Base-by-base conservation (phyloP, 2,797 vertebrate species). In the Cyprinodon diabolis region DNA sequence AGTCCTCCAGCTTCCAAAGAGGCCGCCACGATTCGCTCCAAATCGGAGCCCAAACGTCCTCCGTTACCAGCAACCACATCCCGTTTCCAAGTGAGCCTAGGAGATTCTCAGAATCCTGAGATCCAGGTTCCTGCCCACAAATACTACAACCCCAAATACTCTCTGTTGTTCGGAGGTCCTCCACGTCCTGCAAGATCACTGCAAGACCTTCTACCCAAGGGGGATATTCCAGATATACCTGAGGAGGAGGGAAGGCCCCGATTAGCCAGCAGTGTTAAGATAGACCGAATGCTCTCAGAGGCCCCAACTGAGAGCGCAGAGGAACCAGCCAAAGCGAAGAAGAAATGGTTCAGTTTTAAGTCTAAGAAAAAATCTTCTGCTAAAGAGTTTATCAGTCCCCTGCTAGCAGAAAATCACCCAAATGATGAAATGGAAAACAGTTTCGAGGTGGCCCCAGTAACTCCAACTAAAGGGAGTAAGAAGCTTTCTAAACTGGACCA, bases 111-210 rank as follows among this genome's bases (percentile, higher is more conserved):
- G 2, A 87, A 86, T 1, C 60, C n/a, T 0, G 23, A 68, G 21
- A 81, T 92, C 56, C 81, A 92, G 78, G 96, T 97, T 0, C 97
- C 97, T 15, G 96, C 96, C 0, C 96, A 97, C 81, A 99, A 98
- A 83, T 95, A 95, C 72, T 92, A 98, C 94, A 99, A 98, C 78
- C 98, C 98, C 62, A 99, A 97, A 86, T 99, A 99, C 4, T 86
- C 90, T 4, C 90, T 99, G 77, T 95, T 92, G 15, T 82, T 95
- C 0, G 95, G 95, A 14, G 87, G 92, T 63, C 43, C 70, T 17
- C 85, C 74, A 1, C 86, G 54, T 15, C 55, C 75, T 0, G 2
- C 83, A 0, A 48, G 66, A 1, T 89, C 89, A 21, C 57, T 91
- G 4, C 78, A 85, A 9, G 85, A 86, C n/a, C 49, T 77, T 0